Conservation (phyloP, 2,888 invertebrate genomes). For the Dryocosmus kuriphilus region DNA sequence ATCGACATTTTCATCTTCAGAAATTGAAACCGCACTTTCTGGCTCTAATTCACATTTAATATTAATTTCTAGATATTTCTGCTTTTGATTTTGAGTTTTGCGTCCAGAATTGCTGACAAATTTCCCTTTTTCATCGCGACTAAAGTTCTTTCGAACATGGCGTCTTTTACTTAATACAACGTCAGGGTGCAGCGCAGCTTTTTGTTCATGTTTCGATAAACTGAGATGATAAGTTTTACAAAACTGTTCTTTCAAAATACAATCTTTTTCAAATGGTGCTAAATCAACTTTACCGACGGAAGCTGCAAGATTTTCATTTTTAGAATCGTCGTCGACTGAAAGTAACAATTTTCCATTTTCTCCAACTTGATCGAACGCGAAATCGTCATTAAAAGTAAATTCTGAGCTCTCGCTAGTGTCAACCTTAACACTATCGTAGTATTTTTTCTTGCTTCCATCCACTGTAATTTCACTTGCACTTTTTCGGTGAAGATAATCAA, state of each 20-base stretch:
- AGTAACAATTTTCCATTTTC: slow-evolving; percentile 66
- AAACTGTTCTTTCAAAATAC: slow-evolving; percentile 48
- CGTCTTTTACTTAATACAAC: background rate
- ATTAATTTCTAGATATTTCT: background rate
- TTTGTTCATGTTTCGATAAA: slow-evolving; percentile 57
- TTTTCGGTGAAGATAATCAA: slow-evolving; percentile 66
- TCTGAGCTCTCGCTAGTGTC: slow-evolving; percentile 12
- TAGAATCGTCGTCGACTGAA: slow-evolving; percentile 54
- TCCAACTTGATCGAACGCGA: slow-evolving; percentile 64
- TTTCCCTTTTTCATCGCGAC: slow-evolving; percentile 50
- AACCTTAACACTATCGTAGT: slow-evolving; percentile 52
- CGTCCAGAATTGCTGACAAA: slow-evolving; percentile 44
- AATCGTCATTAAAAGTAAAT: slow-evolving; percentile 56
- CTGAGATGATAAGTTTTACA: slow-evolving; percentile 56
- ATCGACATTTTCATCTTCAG: slow-evolving; percentile 18
- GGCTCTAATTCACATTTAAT: background rate
- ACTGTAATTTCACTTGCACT: slow-evolving; percentile 60
- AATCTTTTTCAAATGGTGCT: background rate
- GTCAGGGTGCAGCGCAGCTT: slow-evolving; percentile 46
- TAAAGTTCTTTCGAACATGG: slow-evolving; percentile 38
- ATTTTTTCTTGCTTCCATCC: slow-evolving; percentile 50
- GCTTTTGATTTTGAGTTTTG: background rate
- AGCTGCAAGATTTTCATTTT: slow-evolving; percentile 49
- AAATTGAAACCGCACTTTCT: slow-evolving; percentile 26
- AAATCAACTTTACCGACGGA: background rate